A percentile compares a stretch with the other conserved stretches of the same genome.
Conservation (phyloP, 2,888 invertebrate genomes). For the Folsomia manolachei region DNA sequence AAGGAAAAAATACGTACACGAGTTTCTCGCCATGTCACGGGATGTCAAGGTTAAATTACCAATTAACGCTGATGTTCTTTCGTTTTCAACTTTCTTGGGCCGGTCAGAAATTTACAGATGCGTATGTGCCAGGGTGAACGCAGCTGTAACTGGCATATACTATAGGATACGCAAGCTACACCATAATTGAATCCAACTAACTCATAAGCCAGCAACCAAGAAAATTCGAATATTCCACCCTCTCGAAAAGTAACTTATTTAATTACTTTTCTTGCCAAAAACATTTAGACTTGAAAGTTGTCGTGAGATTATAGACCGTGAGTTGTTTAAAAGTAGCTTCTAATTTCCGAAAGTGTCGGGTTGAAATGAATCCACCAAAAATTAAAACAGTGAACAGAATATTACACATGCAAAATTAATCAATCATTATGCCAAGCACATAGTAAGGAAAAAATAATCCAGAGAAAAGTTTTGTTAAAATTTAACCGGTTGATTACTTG, state of each 20-base stretch:
- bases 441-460: too few relatives aligned
- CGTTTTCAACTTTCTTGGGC: background rate
- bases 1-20: background rate
- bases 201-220: background rate
- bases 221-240: background rate
- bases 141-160: constrained; percentile 10
- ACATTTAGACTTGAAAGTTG: background rate
- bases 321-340: too few relatives aligned
- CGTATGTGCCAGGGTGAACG: background rate
- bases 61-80: constrained; percentile 15
- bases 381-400: too few relatives aligned
- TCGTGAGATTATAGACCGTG: too few relatives aligned
- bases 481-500: too few relatives aligned
- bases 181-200: background rate
- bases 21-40: background rate
- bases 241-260: background rate
- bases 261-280: background rate
- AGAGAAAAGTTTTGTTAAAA: too few relatives aligned
- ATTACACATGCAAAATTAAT: too few relatives aligned
- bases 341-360: too few relatives aligned
- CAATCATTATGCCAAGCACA: too few relatives aligned
- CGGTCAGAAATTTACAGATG: background rate
- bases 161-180: background rate
- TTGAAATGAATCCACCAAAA: too few relatives aligned
- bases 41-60: constrained; percentile 19